phyloP scores from a whole-genome alignment of 2,113 vertebrate genomes.

The Cyanoderma ruficeps region DNA sequence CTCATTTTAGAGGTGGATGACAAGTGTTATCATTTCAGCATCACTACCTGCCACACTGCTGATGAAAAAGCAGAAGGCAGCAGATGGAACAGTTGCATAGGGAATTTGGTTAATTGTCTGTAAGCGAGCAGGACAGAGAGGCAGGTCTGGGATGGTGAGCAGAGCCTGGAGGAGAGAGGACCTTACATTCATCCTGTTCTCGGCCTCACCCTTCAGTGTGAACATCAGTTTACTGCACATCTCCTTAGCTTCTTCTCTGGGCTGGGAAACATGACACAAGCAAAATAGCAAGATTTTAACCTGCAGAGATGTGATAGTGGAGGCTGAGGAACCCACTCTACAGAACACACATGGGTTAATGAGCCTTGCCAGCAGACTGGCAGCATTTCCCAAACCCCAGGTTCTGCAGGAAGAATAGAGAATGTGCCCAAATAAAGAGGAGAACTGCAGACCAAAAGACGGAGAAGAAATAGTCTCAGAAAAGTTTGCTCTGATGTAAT shows the following conservation, averaged over 20 bases:
- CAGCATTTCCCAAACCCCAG: neutral
- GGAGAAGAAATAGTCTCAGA: neutral
- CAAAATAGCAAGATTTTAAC: neutral
- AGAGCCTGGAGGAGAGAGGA: neutral
- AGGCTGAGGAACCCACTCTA: neutral
- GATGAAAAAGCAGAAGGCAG: neutral
- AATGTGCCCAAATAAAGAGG: neutral
- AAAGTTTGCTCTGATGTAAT: neutral
- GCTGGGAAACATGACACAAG: neutral
- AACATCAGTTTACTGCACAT: neutral
- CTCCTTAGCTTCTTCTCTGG: neutral
- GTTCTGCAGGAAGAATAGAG: neutral
- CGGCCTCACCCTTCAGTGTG: neutral
- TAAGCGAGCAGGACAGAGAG: neutral
- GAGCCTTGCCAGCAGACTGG: neutral
- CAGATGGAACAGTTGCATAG: neutral
- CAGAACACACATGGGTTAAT: neutral
- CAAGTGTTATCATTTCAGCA: neutral
- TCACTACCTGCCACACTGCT: neutral
- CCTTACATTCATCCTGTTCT: neutral
- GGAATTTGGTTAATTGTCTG: neutral
- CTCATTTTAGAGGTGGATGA: neutral
- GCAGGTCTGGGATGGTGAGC: neutral
- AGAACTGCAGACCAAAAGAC: neutral
- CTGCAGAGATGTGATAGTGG: neutral